Percentiles rank a stretch among this genome's conserved stretches.
Conservation (phyloP, 2,888 invertebrate genomes). For the Willowsia nigromaculata region DNA sequence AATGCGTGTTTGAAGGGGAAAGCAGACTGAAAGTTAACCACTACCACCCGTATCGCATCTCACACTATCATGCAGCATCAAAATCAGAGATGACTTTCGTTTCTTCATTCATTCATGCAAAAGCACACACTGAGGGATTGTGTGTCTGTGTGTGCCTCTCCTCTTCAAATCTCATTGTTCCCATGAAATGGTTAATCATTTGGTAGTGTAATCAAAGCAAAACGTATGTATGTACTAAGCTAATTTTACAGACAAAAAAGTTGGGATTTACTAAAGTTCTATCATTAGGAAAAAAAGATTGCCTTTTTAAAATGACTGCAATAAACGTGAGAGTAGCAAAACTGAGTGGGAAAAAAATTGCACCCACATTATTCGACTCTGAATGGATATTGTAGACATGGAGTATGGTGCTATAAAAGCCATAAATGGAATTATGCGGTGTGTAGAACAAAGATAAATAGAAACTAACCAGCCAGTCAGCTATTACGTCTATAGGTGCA, state of each 20-base stretch:
- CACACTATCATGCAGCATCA: not conserved
- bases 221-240: not conserved
- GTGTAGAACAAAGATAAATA: conserved; percentile 43
- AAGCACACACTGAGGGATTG: conserved; percentile 1
- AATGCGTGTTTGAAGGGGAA: conserved; percentile 27
- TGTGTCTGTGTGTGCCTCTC: not conserved
- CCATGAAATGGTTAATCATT: not conserved
- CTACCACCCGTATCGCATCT: conserved; percentile 17
- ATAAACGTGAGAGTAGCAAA: not conserved
- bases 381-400: not conserved
- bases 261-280: not conserved
- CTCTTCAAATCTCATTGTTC: not conserved
- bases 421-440: conserved; percentile 44
- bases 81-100: conserved; percentile 29
- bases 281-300: not conserved
- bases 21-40: conserved; percentile 15
- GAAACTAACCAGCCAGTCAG: conserved; percentile 25
- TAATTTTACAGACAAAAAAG: not conserved
- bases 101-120: not conserved
- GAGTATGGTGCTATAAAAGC: not conserved
- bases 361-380: not conserved
- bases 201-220: conserved; percentile 5
- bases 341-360: not conserved
- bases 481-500: not conserved
- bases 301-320: not conserved